A percentile compares a stretch with the other conserved stretches of the same genome.
These are phyloP conservation scores for Buathra laborator DNA, from an alignment of 2,888 invertebrate species.

Conservation along the genomic window DNA sequence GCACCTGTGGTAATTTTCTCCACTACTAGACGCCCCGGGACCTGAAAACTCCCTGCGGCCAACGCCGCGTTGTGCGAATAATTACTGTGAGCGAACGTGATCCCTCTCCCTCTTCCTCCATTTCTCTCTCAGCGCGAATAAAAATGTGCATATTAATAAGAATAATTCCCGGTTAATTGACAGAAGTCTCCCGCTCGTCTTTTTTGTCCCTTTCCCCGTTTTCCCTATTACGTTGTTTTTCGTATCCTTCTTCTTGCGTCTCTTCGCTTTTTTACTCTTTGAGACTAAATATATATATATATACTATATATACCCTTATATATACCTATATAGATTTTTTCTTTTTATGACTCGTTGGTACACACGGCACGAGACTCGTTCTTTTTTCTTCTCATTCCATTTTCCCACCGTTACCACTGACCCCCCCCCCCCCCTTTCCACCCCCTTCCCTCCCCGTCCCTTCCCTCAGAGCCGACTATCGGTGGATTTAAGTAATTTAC, in stretches of 20 bases:
- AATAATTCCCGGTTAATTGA: conserved; percentile 66
- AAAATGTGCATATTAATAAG: conserved; percentile 68
- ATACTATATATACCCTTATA: not conserved
- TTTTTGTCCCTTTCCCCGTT: conserved; percentile 11
- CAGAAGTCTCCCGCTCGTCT: conserved; percentile 40
- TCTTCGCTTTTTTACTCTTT: not conserved
- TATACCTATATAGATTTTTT: not conserved
- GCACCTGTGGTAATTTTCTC: conserved; percentile 61
- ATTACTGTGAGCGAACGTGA: conserved; percentile 49
- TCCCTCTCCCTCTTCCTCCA: conserved; percentile 6
- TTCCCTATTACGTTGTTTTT: conserved; percentile 18
- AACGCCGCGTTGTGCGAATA: conserved; percentile 59
- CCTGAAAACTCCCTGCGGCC: conserved; percentile 44
- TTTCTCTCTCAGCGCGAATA: conserved; percentile 46
- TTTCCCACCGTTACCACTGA: not conserved
- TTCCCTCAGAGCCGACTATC: conserved; percentile 8
- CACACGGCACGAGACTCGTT: conserved; percentile 2
- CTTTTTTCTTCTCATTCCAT: conserved; percentile 23
- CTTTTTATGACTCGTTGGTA: not conserved
- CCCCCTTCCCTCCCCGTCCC: not conserved
- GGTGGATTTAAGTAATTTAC: conserved; percentile 61
- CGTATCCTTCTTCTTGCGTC: not conserved
- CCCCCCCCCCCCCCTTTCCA: not conserved
- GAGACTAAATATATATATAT: not conserved
- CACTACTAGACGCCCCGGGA: conserved; percentile 54